Evolutionary conservation across 2,888 invertebrate species (phyloP).

Genomic region (Callosobruchus maculatus): DNA sequence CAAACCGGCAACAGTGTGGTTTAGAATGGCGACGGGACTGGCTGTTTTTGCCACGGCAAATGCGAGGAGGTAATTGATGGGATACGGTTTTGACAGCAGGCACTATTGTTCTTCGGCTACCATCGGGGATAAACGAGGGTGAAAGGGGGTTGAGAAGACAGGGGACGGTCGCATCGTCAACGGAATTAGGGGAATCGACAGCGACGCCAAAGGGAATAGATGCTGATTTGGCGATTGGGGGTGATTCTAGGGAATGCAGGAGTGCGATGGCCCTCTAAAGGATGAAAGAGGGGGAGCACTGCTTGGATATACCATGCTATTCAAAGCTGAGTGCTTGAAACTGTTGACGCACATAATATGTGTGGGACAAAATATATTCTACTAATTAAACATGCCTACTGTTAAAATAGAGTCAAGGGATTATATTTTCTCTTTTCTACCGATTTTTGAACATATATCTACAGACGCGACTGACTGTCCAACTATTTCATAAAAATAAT

Average conservation of each 20-base stretch:
- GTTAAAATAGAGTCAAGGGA: too few relatives aligned
- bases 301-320: too few relatives aligned
- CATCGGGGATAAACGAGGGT: neutral
- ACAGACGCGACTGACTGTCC: too few relatives aligned
- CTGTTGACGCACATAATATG: too few relatives aligned
- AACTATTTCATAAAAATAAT: too few relatives aligned
- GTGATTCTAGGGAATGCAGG: neutral
- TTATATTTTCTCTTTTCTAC: too few relatives aligned
- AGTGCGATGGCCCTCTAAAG: neutral
- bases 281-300: neutral
- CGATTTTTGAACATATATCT: too few relatives aligned
- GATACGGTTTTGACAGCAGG: neutral
- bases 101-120: neutral
- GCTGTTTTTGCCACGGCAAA: neutral
- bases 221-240: neutral
- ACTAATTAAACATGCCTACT: too few relatives aligned
- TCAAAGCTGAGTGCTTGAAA: too few relatives aligned
- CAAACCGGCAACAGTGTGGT: neutral
- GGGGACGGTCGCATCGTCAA: neutral
- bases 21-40: neutral
- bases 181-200: neutral
- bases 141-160: neutral
- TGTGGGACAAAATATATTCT: too few relatives aligned
- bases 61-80: neutral
- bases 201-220: neutral